These are phyloP conservation scores for Neuroterus valhalla DNA, from an alignment of 1,140 invertebrate species.

Conservation along the genomic window DNA sequence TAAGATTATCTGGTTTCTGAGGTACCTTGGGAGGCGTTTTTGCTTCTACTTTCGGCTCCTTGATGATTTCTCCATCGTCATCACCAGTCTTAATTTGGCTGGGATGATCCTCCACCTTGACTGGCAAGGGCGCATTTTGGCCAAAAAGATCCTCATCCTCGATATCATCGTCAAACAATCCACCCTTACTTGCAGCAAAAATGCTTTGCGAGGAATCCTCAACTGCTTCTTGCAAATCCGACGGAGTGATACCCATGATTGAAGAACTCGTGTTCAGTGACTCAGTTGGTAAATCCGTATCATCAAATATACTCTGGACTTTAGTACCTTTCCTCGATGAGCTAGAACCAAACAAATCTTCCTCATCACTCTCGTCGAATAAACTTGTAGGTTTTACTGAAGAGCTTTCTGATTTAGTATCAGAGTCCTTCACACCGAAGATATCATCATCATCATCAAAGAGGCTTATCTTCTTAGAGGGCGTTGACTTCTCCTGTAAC, in stretches of 20 bases:
- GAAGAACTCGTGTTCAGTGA: not conserved
- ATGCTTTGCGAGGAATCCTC: not conserved
- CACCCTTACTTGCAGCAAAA: slow-evolving; percentile 5
- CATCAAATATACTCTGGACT: slow-evolving; percentile 28
- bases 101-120: not conserved
- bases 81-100: not conserved
- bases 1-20: slow-evolving; percentile 1
- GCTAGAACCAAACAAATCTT: slow-evolving; percentile 48
- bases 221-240: not conserved
- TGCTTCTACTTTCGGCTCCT: not conserved
- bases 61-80: not conserved
- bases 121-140: slow-evolving; percentile 30
- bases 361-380: slow-evolving; percentile 49
- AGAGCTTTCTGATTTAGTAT: not conserved
- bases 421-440: slow-evolving; percentile 45
- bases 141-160: slow-evolving; percentile 60
- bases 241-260: not conserved
- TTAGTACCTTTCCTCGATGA: slow-evolving; percentile 15
- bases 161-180: slow-evolving; percentile 54
- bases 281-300: not conserved
- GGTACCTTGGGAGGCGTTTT: slow-evolving; percentile 19
- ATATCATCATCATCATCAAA: slow-evolving; percentile 65
- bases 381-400: slow-evolving; percentile 31
- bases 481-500: slow-evolving; percentile 42
- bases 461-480: slow-evolving; percentile 40